A percentile compares a stretch with the other conserved stretches of the same genome.
phyloP scores from a whole-genome alignment of 2,888 invertebrate species.

The Heliconius hortense region DNA sequence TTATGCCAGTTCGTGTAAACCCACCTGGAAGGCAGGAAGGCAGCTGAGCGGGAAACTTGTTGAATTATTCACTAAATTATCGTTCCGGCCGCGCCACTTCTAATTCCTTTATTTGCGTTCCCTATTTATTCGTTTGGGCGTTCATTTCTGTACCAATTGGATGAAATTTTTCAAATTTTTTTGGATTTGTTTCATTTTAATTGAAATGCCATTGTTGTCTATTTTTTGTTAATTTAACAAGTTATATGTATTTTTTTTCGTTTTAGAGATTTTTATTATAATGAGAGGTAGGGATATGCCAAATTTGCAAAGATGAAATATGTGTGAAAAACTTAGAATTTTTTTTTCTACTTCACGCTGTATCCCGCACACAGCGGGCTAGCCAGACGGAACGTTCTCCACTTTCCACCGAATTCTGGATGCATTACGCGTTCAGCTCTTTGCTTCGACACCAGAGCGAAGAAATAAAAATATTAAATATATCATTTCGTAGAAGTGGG shows the following conservation, averaged over 20 bases:
- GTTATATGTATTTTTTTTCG: too few species aligned
- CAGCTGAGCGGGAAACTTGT: conserved; percentile 38
- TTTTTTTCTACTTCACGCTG: too few species aligned
- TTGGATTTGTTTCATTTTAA: conserved; percentile 31
- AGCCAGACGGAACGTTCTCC: too few species aligned
- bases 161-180: conserved; percentile 24
- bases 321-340: too few species aligned
- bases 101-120: conserved; percentile 41
- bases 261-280: not conserved
- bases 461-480: too few species aligned
- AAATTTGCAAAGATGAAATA: too few species aligned
- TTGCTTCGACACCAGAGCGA: too few species aligned
- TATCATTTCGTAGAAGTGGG: too few species aligned
- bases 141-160: conserved; percentile 32
- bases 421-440: too few species aligned
- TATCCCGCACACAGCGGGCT: too few species aligned
- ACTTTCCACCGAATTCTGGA: too few species aligned
- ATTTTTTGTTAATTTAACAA: conserved; percentile 3
- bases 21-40: conserved; percentile 34
- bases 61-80: conserved; percentile 42
- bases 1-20: conserved; percentile 39
- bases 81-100: conserved; percentile 33
- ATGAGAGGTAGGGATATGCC: not conserved
- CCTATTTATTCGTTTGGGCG: conserved; percentile 31
- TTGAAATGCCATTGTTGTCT: conserved; percentile 22